These are phyloP conservation scores for Tridacna gigas DNA, from an alignment of 2,888 invertebrate genomes.

Conservation along the genomic window DNA sequence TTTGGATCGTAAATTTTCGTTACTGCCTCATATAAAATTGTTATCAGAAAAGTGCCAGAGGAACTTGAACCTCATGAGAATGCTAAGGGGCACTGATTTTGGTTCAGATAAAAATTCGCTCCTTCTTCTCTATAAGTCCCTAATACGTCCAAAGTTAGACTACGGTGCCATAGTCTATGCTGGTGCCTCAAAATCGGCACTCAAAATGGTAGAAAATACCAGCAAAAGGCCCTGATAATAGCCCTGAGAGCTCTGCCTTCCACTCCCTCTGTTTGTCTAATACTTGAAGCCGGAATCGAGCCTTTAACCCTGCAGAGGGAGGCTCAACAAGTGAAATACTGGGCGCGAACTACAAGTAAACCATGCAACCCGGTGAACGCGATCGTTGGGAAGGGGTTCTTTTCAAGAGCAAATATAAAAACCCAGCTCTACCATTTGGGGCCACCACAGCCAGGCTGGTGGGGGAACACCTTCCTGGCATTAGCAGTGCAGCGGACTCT, in stretches of 20 bases:
- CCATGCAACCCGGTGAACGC: slow-evolving; percentile 11
- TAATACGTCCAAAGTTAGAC: slow-evolving; percentile 18
- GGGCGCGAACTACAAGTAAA: not conserved
- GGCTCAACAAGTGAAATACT: slow-evolving; percentile 19
- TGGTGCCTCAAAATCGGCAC: not conserved
- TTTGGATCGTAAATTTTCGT: not conserved
- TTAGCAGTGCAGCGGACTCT: not conserved
- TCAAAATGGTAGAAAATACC: not conserved
- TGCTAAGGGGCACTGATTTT: slow-evolving; percentile 25
- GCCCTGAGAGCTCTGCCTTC: slow-evolving; percentile 14
- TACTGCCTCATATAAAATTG: not conserved
- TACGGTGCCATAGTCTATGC: slow-evolving; percentile 24
- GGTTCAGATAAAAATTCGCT: slow-evolving; percentile 5
- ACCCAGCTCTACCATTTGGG: not conserved
- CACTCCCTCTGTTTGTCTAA: not conserved
- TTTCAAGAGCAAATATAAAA: slow-evolving; percentile 1
- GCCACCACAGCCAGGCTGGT: not conserved
- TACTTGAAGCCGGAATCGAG: slow-evolving; percentile 2
- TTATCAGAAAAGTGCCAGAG: not conserved
- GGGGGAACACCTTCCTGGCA: not conserved
- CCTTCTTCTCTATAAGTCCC: slow-evolving; percentile 14
- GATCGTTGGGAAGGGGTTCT: slow-evolving; percentile 6
- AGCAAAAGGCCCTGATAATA: slow-evolving; percentile 16
- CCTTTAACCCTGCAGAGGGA: slow-evolving; percentile 3
- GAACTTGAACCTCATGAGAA: slow-evolving; percentile 25